These are phyloP conservation scores for Salmo trutta DNA, from an alignment of 2,797 vertebrate genomes.

Conservation along the genomic window DNA sequence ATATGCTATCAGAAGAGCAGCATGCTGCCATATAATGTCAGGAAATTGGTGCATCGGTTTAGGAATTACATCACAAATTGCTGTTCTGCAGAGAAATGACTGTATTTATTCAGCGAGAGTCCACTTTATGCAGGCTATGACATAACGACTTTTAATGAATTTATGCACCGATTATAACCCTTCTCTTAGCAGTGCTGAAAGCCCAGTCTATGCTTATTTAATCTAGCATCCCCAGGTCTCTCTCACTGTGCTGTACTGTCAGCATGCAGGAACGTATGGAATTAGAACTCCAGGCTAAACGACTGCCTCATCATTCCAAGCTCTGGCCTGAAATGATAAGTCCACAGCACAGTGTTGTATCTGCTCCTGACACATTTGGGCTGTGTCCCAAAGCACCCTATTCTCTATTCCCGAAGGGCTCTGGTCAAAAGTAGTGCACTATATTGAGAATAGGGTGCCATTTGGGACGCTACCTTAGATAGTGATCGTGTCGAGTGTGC, in stretches of 20 bases:
- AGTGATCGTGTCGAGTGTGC: neutral
- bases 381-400: neutral
- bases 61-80: neutral
- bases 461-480: neutral
- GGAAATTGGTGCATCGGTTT: neutral
- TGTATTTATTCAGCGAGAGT: neutral
- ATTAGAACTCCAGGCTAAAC: constrained; percentile 69
- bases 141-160: neutral
- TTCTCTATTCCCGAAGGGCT: neutral
- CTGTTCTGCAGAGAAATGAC: neutral
- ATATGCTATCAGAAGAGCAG: neutral
- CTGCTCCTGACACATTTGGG: constrained; percentile 37
- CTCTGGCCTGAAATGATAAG: constrained; percentile 53
- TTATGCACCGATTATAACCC: neutral
- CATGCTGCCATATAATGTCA: neutral
- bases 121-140: constrained; percentile 24
- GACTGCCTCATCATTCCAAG: constrained; percentile 42
- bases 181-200: constrained; percentile 1
- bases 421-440: neutral
- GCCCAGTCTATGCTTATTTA: neutral
- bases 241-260: constrained; percentile 7
- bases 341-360: constrained; percentile 55
- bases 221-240: neutral
- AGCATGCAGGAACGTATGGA: constrained; percentile 66
- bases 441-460: neutral